Evolutionary conservation across 2,888 invertebrate species (phyloP), one percentile per base, ranked within the genome.

Genomic region (Desoria tigrina): DNA sequence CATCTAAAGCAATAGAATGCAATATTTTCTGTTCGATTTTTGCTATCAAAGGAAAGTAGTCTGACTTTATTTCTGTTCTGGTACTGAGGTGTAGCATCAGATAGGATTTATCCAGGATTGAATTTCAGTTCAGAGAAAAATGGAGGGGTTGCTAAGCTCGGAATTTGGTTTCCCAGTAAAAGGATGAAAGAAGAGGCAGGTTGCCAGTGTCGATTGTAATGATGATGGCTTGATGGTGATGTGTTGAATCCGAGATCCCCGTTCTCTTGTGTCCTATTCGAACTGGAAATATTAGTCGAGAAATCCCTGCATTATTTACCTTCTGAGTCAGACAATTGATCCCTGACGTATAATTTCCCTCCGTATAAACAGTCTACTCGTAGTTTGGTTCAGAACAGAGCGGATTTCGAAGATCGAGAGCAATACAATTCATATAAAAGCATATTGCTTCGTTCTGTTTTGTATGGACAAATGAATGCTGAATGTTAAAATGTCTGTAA

Each of bases 341-440:
- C 49, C 60, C 53, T 32, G 51, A 24, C 24, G 60, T 60, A 37
- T 60, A 60, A 60, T 60, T 60, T 60, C 32, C 60, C 6, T 60
- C 26, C 60, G n/a, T n/a, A 60, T 60, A 60, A 60, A 60, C 45
- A 45, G 45, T 45, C 45, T 11, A 45, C 45, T 45, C 16, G 16
- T 45, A 11, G 45, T 45, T 45, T n/a, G 16, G 45, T n/a, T 45
- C 4, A 6, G 45, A 45, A 21, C 9, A 45, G 45, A 45, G 21
- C 21, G 14, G 32, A 4, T 32, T 32, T 11, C 32, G 6, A 32
- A 32, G 32, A 32, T 32, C 32, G 6, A 11, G 4, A 11, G 32
- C 32, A 4, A 7, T 32, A 32, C 11, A 32, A 32, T n/a, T 7
- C 32, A 32, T 32, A 32, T 32, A 32, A 7, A 32, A 4, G 4